Conservation (phyloP, 2,888 invertebrate genomes). For the Cephus pygmeus region DNA sequence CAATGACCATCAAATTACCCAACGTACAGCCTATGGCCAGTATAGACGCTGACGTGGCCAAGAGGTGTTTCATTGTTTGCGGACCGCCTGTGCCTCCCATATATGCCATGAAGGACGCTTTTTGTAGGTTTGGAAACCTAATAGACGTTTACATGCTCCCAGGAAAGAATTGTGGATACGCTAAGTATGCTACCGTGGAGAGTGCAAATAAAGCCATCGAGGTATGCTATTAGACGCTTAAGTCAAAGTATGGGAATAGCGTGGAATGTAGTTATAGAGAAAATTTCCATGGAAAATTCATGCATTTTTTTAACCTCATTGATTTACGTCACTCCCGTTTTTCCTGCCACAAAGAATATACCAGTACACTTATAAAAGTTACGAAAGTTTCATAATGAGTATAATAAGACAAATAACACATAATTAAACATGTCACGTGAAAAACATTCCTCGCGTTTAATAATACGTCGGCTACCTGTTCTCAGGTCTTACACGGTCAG, state of each 20-base stretch:
- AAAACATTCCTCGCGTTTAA: background rate
- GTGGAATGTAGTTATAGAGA: background rate
- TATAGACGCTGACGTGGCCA: conserved; percentile 75
- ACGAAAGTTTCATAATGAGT: background rate
- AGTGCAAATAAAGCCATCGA: conserved; percentile 82
- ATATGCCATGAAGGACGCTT: conserved; percentile 85
- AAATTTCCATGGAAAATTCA: background rate
- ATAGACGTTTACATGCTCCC: conserved; percentile 91
- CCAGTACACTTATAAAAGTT: background rate
- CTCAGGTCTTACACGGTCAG: conserved; percentile 80
- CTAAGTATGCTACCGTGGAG: conserved; percentile 81
- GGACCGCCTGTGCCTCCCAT: conserved; percentile 75
- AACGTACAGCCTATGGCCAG: conserved; percentile 76
- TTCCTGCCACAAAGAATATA: conserved; percentile 9
- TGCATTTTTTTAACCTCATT: conserved; percentile 6
- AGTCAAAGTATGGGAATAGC: background rate
- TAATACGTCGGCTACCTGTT: conserved; percentile 1
- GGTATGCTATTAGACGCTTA: conserved; percentile 59
- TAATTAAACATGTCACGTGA: background rate
- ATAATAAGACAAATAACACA: background rate
- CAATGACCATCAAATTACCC: conserved; percentile 76
- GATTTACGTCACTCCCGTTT: conserved; percentile 3
- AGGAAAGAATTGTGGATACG: conserved; percentile 93
- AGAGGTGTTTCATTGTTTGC: conserved; percentile 68
- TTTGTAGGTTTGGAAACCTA: conserved; percentile 89